Percentiles rank a stretch among this genome's conserved stretches.
Conservation (phyloP, 2,888 invertebrate genomes). For the Ellobium chinense region DNA sequence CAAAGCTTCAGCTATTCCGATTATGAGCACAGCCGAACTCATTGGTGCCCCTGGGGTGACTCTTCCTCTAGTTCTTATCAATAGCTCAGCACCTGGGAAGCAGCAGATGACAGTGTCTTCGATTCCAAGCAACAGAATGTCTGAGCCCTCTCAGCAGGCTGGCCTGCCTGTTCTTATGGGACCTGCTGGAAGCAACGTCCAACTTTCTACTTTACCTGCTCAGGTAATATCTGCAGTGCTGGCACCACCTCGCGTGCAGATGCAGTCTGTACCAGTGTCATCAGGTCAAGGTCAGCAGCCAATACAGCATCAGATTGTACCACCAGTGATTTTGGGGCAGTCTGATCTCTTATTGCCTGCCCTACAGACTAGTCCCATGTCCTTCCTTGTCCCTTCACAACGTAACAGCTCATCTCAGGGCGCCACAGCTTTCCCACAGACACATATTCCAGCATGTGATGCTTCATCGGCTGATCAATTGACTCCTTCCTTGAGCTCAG, state of each 20-base stretch:
- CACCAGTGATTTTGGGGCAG: slow-evolving; percentile 11
- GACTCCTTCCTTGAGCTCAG: background rate
- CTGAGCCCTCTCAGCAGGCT: background rate
- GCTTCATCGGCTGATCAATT: background rate
- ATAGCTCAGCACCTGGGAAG: no score
- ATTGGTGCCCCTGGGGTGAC: background rate
- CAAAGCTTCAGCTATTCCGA: no score
- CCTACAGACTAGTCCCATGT: slow-evolving; percentile 5
- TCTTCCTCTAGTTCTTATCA: background rate
- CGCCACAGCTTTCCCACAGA: background rate
- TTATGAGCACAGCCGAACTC: background rate
- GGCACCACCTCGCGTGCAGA: background rate
- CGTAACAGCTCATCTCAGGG: background rate
- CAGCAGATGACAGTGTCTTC: background rate
- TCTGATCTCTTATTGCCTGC: background rate
- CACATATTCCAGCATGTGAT: background rate
- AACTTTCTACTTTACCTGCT: background rate
- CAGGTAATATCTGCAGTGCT: slow-evolving; percentile 2
- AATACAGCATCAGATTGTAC: slow-evolving; percentile 6
- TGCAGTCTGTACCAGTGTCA: background rate
- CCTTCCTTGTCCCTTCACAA: slow-evolving; percentile 7
- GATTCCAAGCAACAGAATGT: background rate
- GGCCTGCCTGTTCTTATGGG: background rate
- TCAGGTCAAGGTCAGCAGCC: background rate
- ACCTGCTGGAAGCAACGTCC: background rate